Evolutionary conservation across 2,113 vertebrate genomes (phyloP).

Genomic region (Pitta sordida): DNA sequence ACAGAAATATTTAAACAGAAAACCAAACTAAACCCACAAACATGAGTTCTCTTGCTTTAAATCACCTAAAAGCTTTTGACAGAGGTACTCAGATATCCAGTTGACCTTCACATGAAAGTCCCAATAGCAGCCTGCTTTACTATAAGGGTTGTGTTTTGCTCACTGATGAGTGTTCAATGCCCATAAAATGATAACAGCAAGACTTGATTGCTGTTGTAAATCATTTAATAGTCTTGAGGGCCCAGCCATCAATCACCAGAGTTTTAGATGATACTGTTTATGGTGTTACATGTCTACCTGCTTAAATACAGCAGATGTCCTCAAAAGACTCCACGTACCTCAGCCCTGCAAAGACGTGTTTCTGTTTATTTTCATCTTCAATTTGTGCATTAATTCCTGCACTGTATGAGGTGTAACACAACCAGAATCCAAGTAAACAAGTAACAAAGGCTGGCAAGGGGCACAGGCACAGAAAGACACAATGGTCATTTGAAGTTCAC

Average conservation of each 20-base stretch:
- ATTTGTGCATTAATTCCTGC: background rate
- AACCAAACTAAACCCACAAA: background rate
- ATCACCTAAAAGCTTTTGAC: background rate
- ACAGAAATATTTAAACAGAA: background rate
- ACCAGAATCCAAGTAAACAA: background rate
- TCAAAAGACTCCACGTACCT: background rate
- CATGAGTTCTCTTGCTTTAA: background rate
- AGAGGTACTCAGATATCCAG: background rate
- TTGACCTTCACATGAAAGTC: background rate
- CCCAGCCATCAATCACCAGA: background rate
- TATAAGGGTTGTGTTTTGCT: background rate
- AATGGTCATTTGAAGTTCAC: background rate
- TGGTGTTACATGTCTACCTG: background rate
- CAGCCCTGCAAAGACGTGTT: background rate
- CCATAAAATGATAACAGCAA: background rate
- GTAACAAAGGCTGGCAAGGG: background rate
- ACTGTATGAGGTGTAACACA: background rate
- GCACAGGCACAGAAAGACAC: background rate
- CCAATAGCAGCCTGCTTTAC: background rate
- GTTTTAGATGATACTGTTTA: background rate
- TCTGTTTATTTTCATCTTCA: background rate
- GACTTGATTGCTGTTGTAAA: background rate
- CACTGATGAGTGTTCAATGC: background rate
- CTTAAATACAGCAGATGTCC: background rate
- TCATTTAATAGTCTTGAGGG: background rate